phyloP scores from a whole-genome alignment of 2,113 vertebrate genomes.

The Athene cunicularia region DNA sequence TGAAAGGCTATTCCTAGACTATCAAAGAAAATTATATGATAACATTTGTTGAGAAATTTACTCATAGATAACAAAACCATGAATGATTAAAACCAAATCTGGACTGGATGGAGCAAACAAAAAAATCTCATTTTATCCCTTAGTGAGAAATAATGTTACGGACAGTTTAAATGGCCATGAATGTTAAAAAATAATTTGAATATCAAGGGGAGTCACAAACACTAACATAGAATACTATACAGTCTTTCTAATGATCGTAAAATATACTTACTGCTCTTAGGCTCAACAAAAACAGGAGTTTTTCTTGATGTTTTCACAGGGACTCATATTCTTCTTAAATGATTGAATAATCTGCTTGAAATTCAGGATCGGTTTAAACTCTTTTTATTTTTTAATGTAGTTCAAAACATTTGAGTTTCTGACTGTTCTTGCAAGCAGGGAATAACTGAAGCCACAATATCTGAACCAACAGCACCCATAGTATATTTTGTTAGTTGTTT shows the following conservation, averaged over 20 bases:
- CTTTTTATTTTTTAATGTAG: not conserved
- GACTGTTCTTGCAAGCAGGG: conserved; percentile 15
- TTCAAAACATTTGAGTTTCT: conserved; percentile 27
- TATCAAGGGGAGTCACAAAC: not conserved
- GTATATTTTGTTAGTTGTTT: conserved; percentile 77
- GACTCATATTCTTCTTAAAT: not conserved
- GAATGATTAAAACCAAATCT: not conserved
- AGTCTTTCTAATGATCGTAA: not conserved
- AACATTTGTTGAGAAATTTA: not conserved
- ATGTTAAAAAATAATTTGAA: not conserved
- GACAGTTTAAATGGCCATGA: not conserved
- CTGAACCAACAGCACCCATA: conserved; percentile 77
- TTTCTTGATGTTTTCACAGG: not conserved
- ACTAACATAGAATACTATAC: not conserved
- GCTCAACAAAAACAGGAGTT: not conserved
- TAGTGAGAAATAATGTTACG: not conserved
- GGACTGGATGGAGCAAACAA: not conserved
- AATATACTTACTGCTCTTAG: not conserved
- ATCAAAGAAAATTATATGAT: not conserved
- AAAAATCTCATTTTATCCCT: not conserved
- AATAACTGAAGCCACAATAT: conserved; percentile 77
- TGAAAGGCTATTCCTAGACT: not conserved
- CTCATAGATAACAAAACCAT: not conserved
- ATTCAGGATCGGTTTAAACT: not conserved
- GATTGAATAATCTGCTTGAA: not conserved